These are phyloP conservation scores for Bergia puertoricense DNA, from an alignment of 92 coral and sea anemone species.

Conservation along the genomic window DNA sequence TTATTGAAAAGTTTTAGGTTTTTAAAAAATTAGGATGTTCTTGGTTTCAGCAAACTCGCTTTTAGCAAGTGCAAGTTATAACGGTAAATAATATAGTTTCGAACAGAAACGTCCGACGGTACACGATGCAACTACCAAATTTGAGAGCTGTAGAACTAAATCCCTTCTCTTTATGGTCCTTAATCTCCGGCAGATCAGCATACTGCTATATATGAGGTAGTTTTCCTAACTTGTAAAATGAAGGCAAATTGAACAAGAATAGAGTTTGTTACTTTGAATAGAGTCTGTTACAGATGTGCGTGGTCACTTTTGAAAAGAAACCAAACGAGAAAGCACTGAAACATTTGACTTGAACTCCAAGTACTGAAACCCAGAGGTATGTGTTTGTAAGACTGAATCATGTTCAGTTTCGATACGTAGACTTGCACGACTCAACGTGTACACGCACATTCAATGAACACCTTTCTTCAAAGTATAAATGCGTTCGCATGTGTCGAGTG, in stretches of 20 bases:
- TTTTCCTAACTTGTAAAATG: neutral
- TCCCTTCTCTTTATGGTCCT: neutral
- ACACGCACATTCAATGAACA: no score
- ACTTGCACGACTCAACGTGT: no score
- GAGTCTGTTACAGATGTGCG: neutral
- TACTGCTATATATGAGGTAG: neutral
- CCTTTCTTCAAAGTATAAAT: neutral
- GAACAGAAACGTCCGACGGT: neutral
- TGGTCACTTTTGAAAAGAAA: neutral
- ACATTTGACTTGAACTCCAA: neutral
- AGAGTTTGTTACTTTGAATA: no score
- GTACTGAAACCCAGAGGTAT: neutral
- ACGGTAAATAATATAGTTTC: neutral
- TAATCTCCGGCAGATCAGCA: neutral
- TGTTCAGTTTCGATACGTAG: no score
- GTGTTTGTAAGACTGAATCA: neutral
- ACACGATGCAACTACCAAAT: slow-evolving; percentile 12
- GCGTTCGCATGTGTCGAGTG: neutral
- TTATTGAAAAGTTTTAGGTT: neutral
- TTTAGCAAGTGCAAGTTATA: neutral
- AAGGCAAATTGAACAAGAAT: neutral
- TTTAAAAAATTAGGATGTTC: neutral
- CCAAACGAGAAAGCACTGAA: no score
- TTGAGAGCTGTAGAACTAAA: neutral
- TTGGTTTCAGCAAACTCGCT: neutral